These are phyloP conservation scores for Steatocranus sp. DNA, from an alignment of 2,797 vertebrate genomes.

Conservation along the genomic window DNA sequence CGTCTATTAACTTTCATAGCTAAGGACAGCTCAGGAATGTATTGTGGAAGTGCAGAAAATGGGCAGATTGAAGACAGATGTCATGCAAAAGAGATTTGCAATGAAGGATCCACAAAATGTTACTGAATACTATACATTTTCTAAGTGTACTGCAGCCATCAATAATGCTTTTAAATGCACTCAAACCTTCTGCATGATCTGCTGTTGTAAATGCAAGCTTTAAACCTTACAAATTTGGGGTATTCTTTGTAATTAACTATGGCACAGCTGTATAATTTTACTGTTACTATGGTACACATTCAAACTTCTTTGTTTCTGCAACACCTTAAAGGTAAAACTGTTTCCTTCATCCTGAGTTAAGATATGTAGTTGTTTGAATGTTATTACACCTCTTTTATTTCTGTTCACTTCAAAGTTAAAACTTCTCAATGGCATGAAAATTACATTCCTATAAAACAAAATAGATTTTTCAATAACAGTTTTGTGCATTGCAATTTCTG, in stretches of 20 bases:
- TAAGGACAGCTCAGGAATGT: background rate
- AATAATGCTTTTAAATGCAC: background rate
- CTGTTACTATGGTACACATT: background rate
- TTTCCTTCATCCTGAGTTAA: background rate
- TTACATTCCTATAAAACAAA: background rate
- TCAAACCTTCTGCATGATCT: background rate
- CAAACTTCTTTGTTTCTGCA: background rate
- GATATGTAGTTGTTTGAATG: background rate
- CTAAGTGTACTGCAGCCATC: background rate
- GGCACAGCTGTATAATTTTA: background rate
- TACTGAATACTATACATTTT: background rate
- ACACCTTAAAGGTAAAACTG: background rate
- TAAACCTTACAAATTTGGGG: background rate
- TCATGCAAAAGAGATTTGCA: background rate
- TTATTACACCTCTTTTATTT: background rate
- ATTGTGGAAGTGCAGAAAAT: background rate
- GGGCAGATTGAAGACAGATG: background rate
- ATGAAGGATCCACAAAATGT: background rate
- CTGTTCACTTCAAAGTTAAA: background rate
- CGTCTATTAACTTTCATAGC: constrained; percentile 20
- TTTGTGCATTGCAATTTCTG: background rate
- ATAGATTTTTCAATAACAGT: background rate
- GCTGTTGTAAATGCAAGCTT: background rate
- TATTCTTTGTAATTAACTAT: background rate
- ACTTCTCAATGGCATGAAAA: background rate